Evolutionary conservation across 2,797 vertebrate genomes (phyloP).

Genomic region (Sebastes matsubarae): DNA sequence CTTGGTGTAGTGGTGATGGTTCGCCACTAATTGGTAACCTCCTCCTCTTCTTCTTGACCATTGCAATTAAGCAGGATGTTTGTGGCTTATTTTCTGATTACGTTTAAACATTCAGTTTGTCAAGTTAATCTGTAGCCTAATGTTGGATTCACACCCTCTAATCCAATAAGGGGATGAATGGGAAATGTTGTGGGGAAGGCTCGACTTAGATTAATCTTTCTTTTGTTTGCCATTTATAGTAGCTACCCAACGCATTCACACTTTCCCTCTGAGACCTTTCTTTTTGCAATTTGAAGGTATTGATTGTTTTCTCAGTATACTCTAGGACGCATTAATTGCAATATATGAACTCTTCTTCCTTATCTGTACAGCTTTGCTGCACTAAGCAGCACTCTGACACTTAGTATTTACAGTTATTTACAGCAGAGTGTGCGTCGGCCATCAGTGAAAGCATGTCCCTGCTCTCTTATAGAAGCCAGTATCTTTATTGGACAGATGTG

Average conservation of each 20-base stretch:
- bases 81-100: conserved; percentile 42
- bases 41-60: conserved; percentile 32
- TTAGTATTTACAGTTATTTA: conserved; percentile 50
- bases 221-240: conserved; percentile 47
- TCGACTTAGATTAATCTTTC: conserved; percentile 52
- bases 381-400: conserved; percentile 28
- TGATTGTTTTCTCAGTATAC: conserved; percentile 15
- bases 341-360: not conserved
- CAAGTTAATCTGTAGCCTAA: conserved; percentile 57
- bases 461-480: conserved; percentile 28
- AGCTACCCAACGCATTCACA: not conserved
- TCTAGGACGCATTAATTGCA: not conserved
- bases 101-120: conserved; percentile 46
- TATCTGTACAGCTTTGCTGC: not conserved
- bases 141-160: conserved; percentile 54
- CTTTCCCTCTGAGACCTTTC: conserved; percentile 1
- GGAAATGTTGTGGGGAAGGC: conserved; percentile 26
- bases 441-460: conserved; percentile 16
- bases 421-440: not conserved
- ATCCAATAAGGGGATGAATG: conserved; percentile 63
- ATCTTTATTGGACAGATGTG: conserved; percentile 59
- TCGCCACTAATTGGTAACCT: conserved; percentile 13
- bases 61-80: conserved; percentile 37
- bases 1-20: not conserved
- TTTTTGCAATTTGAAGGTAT: conserved; percentile 14